Percentiles rank a stretch among this genome's conserved stretches.
These are phyloP conservation scores for Lycopodina hypogea DNA, from an alignment of 37 sponge, comb jelly and placozoan species.

Conservation along the genomic window DNA sequence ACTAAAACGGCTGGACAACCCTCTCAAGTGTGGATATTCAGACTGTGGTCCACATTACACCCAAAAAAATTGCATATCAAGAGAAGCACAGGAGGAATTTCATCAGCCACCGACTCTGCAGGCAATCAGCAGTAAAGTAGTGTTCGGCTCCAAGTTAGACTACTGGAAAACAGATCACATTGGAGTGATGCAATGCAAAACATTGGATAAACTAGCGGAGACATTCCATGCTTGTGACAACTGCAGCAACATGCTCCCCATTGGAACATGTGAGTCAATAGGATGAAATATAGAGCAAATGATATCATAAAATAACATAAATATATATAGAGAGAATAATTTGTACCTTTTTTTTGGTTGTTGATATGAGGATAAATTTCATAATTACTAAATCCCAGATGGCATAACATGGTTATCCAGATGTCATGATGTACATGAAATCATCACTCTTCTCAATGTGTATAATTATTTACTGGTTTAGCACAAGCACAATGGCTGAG, in stretches of 20 bases:
- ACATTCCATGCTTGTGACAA: slow-evolving; percentile 29
- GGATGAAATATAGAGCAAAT: no score
- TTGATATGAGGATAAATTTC: no score
- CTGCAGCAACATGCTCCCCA: slow-evolving; percentile 19
- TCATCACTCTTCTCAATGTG: no score
- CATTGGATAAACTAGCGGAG: slow-evolving; percentile 42
- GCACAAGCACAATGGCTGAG: no score
- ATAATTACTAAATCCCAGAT: no score
- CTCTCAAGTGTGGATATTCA: slow-evolving; percentile 6
- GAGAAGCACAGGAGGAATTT: neutral
- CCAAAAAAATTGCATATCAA: neutral
- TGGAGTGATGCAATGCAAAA: slow-evolving; percentile 59
- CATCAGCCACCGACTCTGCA: slow-evolving; percentile 43
- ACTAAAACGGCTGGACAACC: slow-evolving; percentile 43
- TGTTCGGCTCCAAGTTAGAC: slow-evolving; percentile 30
- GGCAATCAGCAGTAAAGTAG: slow-evolving; percentile 18
- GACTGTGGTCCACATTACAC: neutral
- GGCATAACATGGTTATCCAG: no score
- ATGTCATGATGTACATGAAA: no score
- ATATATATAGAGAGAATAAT: no score
- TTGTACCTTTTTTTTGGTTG: no score
- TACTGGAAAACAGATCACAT: slow-evolving; percentile 44
- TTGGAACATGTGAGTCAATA: neutral
- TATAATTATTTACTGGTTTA: no score
- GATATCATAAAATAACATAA: no score